A percentile compares a stretch with the other conserved stretches of the same genome.
Evolutionary conservation across 2,888 invertebrate genomes (phyloP).

Genomic region (Drosophila lutescens): DNA sequence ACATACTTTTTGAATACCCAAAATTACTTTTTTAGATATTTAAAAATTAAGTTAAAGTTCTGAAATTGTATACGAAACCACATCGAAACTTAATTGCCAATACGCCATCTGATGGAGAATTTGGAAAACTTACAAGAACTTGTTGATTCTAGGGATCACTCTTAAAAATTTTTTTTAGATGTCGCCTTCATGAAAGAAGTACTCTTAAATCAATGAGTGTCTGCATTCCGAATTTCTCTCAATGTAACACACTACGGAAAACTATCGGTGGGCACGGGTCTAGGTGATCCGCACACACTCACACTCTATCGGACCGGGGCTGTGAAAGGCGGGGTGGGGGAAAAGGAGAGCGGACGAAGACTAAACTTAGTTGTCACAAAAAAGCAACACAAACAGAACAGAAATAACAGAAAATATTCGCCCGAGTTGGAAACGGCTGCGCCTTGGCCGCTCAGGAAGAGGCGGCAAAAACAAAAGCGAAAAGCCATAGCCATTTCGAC

Average conservation of each 20-base stretch:
- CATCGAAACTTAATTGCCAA: too few species aligned
- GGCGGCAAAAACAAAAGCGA: conserved; percentile 58
- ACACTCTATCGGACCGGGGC: background rate
- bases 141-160: background rate
- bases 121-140: too few species aligned
- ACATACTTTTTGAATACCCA: too few species aligned
- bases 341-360: conserved; percentile 16
- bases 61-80: too few species aligned
- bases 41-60: too few species aligned
- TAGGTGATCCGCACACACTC: conserved; percentile 34
- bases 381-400: conserved; percentile 16
- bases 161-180: background rate
- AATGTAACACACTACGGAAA: conserved; percentile 10
- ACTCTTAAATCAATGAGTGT: background rate
- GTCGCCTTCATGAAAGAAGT: background rate
- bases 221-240: background rate
- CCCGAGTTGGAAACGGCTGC: conserved; percentile 43
- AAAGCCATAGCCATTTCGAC: conserved; percentile 51
- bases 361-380: conserved; percentile 55
- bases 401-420: conserved; percentile 45
- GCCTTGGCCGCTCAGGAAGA: conserved; percentile 53
- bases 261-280: conserved; percentile 10
- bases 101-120: too few species aligned
- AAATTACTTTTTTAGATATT: too few species aligned
- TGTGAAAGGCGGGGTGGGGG: background rate